These are phyloP conservation scores for Grammomys dolichurus DNA, from an alignment of 2,113 vertebrate genomes.

Conservation along the genomic window DNA sequence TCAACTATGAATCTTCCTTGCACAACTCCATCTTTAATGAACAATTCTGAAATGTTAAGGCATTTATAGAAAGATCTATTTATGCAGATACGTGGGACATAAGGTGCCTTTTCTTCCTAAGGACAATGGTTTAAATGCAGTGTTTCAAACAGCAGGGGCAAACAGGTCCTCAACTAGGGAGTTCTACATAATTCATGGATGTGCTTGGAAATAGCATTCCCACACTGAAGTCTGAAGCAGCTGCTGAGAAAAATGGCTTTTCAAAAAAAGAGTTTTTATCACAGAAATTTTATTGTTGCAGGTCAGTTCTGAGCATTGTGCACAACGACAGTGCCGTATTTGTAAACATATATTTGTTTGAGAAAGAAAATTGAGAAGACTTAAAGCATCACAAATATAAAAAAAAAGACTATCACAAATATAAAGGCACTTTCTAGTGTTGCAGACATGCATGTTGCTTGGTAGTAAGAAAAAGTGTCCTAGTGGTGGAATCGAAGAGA, in stretches of 20 bases:
- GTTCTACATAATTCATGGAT: slow-evolving; percentile 69
- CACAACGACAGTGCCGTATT: slow-evolving; percentile 56
- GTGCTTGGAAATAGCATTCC: slow-evolving; percentile 60
- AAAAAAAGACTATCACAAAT: slow-evolving; percentile 9
- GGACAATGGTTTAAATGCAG: slow-evolving; percentile 47
- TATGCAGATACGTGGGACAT: neutral
- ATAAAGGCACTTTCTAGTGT: slow-evolving; percentile 58
- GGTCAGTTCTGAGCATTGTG: slow-evolving; percentile 72
- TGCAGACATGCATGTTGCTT: neutral
- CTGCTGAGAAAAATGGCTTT: neutral
- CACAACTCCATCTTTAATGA: neutral
- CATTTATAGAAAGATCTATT: neutral
- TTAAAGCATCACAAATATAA: slow-evolving; percentile 52
- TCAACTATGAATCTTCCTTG: neutral
- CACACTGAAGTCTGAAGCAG: slow-evolving; percentile 59
- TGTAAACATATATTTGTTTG: slow-evolving; percentile 48
- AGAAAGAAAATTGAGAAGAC: slow-evolving; percentile 58
- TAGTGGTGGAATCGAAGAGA: neutral
- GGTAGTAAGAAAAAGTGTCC: neutral
- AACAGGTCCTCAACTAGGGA: slow-evolving; percentile 15
- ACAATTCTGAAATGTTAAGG: neutral
- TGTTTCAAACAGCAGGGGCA: neutral
- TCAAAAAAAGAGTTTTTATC: slow-evolving; percentile 1
- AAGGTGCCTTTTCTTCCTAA: neutral
- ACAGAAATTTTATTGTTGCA: slow-evolving; percentile 69